These are phyloP conservation scores for Phoenicopterus ruber DNA, from an alignment of 2,113 vertebrate species.

Conservation along the genomic window DNA sequence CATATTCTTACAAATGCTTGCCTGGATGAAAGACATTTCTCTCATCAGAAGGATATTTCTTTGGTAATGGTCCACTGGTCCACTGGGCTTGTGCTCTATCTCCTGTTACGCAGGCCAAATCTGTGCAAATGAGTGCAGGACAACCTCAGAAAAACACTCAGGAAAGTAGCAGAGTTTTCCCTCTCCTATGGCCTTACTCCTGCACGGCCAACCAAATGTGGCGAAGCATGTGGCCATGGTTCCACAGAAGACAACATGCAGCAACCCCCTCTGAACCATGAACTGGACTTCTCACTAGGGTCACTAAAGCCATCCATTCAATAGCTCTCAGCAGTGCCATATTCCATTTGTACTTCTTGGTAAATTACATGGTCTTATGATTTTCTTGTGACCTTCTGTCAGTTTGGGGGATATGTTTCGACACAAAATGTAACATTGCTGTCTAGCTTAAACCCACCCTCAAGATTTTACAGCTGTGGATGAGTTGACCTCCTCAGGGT, in stretches of 20 bases:
- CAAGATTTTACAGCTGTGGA: background rate
- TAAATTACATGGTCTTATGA: background rate
- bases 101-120: background rate
- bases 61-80: background rate
- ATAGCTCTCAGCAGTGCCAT: background rate
- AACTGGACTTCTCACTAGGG: background rate
- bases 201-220: background rate
- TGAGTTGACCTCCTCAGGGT: background rate
- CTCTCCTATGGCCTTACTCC: background rate
- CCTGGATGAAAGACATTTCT: background rate
- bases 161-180: background rate
- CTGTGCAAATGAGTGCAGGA: background rate
- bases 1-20: background rate
- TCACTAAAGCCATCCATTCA: background rate
- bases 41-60: background rate
- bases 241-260: background rate
- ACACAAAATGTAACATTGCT: background rate
- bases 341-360: background rate
- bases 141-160: background rate
- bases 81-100: background rate
- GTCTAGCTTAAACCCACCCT: background rate
- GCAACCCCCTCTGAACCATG: background rate
- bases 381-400: background rate
- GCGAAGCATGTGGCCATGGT: background rate
- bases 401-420: background rate